Percentiles rank a stretch among this genome's conserved stretches.
These are phyloP conservation scores for Stenichneumon culpator DNA, from an alignment of 2,888 invertebrate species.

Conservation along the genomic window DNA sequence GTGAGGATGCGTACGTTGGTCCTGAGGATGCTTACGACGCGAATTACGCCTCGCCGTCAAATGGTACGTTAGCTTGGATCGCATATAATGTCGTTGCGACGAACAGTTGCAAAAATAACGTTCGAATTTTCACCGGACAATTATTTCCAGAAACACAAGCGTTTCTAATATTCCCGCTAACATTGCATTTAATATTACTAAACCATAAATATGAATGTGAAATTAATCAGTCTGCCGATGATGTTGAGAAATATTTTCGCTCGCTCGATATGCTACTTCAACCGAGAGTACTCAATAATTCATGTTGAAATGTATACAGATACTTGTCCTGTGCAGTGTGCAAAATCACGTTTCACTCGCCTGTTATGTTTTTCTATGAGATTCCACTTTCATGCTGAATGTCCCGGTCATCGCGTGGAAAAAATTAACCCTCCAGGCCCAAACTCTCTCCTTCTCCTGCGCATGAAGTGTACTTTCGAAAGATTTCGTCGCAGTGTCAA, in stretches of 20 bases:
- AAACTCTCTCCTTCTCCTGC: no score
- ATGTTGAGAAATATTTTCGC: not conserved
- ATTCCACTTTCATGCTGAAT: not conserved
- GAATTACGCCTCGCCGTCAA: slow-evolving; percentile 73
- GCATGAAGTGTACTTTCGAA: no score
- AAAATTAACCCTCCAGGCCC: not conserved
- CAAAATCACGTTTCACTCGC: not conserved
- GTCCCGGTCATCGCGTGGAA: not conserved
- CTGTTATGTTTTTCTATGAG: not conserved
- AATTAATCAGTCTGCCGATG: not conserved
- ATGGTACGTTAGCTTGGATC: slow-evolving; percentile 73
- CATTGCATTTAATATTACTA: slow-evolving; percentile 3
- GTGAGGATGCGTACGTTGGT: slow-evolving; percentile 73
- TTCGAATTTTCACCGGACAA: not conserved
- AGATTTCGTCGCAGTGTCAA: no score
- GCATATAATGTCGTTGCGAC: not conserved
- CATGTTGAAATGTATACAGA: not conserved
- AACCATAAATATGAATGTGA: not conserved
- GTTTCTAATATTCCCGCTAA: slow-evolving; percentile 4
- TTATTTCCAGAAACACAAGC: not conserved
- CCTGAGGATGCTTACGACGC: slow-evolving; percentile 66
- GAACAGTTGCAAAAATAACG: not conserved
- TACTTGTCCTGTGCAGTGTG: not conserved
- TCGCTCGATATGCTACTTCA: not conserved
- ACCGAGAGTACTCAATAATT: not conserved